phyloP scores from a whole-genome alignment of 2,797 vertebrate species.

The Protonibea diacanthus region DNA sequence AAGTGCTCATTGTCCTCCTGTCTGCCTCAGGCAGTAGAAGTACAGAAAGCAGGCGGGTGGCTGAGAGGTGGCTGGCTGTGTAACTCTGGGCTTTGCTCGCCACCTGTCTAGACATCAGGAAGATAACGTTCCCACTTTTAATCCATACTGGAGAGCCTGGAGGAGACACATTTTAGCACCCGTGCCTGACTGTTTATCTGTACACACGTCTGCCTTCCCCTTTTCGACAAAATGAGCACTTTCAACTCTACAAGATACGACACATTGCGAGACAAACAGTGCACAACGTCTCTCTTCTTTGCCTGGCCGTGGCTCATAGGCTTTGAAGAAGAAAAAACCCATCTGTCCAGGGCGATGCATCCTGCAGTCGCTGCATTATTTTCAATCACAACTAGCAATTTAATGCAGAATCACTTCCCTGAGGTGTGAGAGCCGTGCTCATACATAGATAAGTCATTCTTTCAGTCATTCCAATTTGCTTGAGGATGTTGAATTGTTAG shows the following conservation, averaged over 20 bases:
- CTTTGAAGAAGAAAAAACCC: slow-evolving; percentile 57
- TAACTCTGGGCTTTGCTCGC: slow-evolving; percentile 63
- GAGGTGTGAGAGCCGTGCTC: slow-evolving; percentile 58
- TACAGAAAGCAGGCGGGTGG: slow-evolving; percentile 51
- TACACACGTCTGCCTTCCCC: slow-evolving; percentile 31
- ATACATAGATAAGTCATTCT: slow-evolving; percentile 69
- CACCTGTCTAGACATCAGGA: slow-evolving; percentile 80
- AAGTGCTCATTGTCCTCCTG: slow-evolving; percentile 72
- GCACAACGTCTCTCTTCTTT: slow-evolving; percentile 42
- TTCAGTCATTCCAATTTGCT: slow-evolving; percentile 65
- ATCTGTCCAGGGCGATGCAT: slow-evolving; percentile 58
- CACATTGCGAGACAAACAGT: slow-evolving; percentile 48
- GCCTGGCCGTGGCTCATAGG: slow-evolving; percentile 42
- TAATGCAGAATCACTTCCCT: slow-evolving; percentile 70
- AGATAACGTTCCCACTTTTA: slow-evolving; percentile 76
- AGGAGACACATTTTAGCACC: slow-evolving; percentile 67
- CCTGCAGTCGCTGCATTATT: slow-evolving; percentile 68
- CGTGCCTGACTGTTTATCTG: slow-evolving; percentile 60
- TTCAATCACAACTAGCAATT: slow-evolving; percentile 72
- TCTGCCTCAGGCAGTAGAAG: slow-evolving; percentile 57
- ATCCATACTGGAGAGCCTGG: slow-evolving; percentile 61
- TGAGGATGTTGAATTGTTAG: slow-evolving; percentile 63
- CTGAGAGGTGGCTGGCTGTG: slow-evolving; percentile 50
- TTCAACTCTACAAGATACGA: slow-evolving; percentile 41
- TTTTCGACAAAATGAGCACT: slow-evolving; percentile 40